Percentiles rank a stretch among this genome's conserved stretches.
Evolutionary conservation across 2,797 vertebrate species (phyloP).

Genomic region (Semaprochilodus insignis): DNA sequence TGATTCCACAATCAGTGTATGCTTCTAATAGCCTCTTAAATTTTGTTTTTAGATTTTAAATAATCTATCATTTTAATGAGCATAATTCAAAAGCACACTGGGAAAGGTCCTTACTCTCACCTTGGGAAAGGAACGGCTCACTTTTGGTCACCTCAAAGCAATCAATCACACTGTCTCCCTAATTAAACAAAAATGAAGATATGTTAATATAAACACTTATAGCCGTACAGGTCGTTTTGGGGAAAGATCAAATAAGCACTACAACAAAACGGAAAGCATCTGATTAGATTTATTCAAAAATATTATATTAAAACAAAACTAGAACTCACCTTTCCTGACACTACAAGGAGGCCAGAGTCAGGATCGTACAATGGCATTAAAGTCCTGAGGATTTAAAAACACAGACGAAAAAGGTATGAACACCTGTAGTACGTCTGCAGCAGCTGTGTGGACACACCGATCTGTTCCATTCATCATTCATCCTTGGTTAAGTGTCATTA

Average conservation of each 20-base stretch:
- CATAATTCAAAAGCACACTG: background rate
- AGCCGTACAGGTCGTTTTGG: no score
- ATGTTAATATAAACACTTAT: background rate
- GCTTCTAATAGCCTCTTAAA: background rate
- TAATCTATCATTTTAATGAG: no score
- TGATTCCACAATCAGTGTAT: background rate
- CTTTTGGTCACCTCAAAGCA: slow-evolving; percentile 84
- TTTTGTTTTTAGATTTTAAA: no score
- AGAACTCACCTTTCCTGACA: slow-evolving; percentile 86
- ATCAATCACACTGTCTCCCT: slow-evolving; percentile 88
- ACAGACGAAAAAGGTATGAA: background rate
- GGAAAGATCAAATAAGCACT: no score
- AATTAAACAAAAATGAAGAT: slow-evolving; percentile 42
- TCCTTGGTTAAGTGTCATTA: no score
- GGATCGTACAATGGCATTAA: slow-evolving; percentile 87
- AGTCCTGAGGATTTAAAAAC: slow-evolving; percentile 70
- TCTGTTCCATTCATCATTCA: no score
- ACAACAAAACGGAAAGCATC: no score
- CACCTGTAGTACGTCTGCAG: no score
- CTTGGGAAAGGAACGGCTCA: slow-evolving; percentile 83
- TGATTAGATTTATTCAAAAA: background rate
- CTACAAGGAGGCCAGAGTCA: slow-evolving; percentile 86
- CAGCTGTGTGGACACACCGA: no score
- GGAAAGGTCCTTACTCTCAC: slow-evolving; percentile 67
- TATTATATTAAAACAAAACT: background rate